A percentile compares a stretch with the other conserved stretches of the same genome.
Conservation (phyloP, 1,140 invertebrate species). For the Pseudobourletiella spinata region DNA sequence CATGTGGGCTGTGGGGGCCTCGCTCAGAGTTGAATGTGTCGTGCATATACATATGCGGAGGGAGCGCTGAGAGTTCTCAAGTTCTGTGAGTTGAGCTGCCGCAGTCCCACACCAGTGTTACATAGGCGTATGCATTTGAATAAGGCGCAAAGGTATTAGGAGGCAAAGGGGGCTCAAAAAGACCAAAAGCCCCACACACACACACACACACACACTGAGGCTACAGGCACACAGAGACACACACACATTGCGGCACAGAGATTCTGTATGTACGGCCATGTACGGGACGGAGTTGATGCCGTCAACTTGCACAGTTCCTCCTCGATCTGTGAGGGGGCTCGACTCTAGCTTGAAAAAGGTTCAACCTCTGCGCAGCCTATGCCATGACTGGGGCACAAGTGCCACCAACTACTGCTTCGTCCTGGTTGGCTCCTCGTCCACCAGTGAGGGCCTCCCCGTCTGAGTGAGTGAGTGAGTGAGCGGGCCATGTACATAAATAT, state of each 20-base stretch:
- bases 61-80: too few species aligned
- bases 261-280: not conserved
- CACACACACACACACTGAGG: too few species aligned
- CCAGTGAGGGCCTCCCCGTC: conserved; percentile 10
- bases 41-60: too few species aligned
- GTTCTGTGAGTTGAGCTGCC: too few species aligned
- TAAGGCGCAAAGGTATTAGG: not conserved
- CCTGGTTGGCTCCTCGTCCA: conserved; percentile 18
- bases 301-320: conserved; percentile 17
- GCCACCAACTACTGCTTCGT: conserved; percentile 15
- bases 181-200: conserved; percentile 10
- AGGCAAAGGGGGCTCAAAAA: conserved; percentile 15
- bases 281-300: too few species aligned
- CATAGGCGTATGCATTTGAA: too few species aligned
- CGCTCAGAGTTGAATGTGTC: too few species aligned
- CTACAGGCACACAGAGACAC: too few species aligned
- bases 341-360: conserved; percentile 28
- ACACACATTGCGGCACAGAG: too few species aligned
- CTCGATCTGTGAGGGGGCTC: conserved; percentile 15
- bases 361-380: conserved; percentile 30
- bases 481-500: too few species aligned
- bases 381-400: conserved; percentile 23
- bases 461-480: too few species aligned
- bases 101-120: too few species aligned
- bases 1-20: not conserved